These are phyloP conservation scores for Periparus ater DNA, from an alignment of 2,797 vertebrate species.

Conservation along the genomic window DNA sequence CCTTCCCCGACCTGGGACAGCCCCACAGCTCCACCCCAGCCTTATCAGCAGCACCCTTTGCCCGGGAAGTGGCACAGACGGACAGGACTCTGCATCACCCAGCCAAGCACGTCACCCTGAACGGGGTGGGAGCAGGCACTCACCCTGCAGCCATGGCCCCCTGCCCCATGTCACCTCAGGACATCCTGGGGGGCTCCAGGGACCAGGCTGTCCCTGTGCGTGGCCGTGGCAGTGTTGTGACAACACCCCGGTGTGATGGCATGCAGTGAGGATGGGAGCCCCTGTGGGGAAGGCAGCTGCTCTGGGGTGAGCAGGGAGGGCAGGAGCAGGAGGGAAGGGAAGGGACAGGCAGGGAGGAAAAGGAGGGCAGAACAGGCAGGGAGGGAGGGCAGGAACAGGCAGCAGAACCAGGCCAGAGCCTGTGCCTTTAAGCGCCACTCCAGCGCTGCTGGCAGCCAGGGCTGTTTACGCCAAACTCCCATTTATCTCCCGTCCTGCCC, in stretches of 20 bases:
- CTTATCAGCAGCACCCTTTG: slow-evolving; percentile 58
- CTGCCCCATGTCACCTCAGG: accelerated
- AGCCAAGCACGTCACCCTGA: not conserved
- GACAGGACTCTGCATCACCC: not conserved
- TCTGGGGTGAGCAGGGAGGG: not conserved
- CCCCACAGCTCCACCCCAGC: not conserved
- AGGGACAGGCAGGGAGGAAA: not conserved
- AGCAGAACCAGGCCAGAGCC: not conserved
- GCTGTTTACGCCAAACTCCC: slow-evolving; percentile 51
- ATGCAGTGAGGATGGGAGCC: accelerated
- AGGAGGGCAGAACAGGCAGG: not conserved
- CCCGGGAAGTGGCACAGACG: not conserved
- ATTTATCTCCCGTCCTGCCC: slow-evolving; percentile 42
- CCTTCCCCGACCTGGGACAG: not conserved
- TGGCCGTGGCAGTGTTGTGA: accelerated
- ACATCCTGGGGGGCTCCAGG: not conserved
- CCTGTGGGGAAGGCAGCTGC: not conserved
- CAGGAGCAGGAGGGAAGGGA: not conserved
- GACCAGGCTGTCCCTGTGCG: accelerated
- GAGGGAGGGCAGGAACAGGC: not conserved
- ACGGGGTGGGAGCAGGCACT: not conserved
- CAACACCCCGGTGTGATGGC: not conserved
- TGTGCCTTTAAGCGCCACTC: slow-evolving; percentile 30
- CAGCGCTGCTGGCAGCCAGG: slow-evolving; percentile 26
- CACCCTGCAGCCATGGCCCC: not conserved